A percentile compares a stretch with the other conserved stretches of the same genome.
These are phyloP conservation scores for Chloebia gouldiae DNA, from an alignment of 2,113 vertebrate species.

Conservation along the genomic window DNA sequence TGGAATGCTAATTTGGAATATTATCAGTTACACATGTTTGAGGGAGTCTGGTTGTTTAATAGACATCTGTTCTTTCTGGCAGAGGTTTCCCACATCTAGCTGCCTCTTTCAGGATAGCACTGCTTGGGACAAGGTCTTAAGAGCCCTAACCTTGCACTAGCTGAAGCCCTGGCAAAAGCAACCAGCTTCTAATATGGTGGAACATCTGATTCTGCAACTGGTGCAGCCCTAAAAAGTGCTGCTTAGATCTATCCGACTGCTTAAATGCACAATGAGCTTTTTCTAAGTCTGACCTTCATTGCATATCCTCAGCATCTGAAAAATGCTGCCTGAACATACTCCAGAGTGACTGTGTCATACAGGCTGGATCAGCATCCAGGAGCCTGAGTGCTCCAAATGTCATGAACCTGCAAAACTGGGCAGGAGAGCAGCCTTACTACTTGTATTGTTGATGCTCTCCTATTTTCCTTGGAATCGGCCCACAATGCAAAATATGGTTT, in stretches of 20 bases:
- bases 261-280: not conserved
- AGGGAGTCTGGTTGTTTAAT: not conserved
- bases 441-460: not conserved
- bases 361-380: not conserved
- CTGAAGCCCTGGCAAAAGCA: not conserved
- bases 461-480: not conserved
- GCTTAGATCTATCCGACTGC: not conserved
- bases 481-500: not conserved
- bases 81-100: not conserved
- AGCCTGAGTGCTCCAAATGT: not conserved
- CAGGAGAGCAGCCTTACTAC: not conserved
- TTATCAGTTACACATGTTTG: not conserved
- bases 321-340: not conserved
- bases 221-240: not conserved
- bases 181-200: accelerated
- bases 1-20: not conserved
- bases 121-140: not conserved
- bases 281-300: not conserved
- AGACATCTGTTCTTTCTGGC: not conserved
- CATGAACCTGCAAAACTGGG: not conserved
- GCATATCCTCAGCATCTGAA: not conserved
- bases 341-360: accelerated
- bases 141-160: not conserved
- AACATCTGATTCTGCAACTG: not conserved
- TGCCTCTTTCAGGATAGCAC: not conserved